Base-by-base conservation (phyloP, 2,888 invertebrate species). In the Tricholauxania praeusta region DNA sequence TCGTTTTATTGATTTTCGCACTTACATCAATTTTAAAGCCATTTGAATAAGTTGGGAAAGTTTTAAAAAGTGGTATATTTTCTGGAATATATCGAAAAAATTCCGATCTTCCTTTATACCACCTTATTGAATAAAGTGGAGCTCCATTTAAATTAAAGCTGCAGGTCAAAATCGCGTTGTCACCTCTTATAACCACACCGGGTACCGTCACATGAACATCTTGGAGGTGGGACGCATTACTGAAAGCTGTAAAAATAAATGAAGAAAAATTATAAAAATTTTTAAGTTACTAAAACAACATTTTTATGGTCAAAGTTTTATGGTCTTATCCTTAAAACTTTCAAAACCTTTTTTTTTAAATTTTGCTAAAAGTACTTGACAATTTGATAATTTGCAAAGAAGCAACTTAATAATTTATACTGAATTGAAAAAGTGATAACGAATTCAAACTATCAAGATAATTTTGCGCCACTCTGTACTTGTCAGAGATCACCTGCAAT, bases 61-160 rank as follows among this genome's bases (percentile, higher is more conserved):
- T 90, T 84, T 93, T 93, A 53, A 90, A 92, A n/a, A 90, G 89
- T 1, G 93, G 93, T 14, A 86, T 87, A 79, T 94, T 93, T 80
- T 90, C 90, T 0, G 95, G 95, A 2, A 93, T 92, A 83, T 91
- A 95, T 80, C 95, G 90, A 88, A 94, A 96, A 89, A 96, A 95
- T 88, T 96, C 95, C 80, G 92, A 90, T 81, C 88, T 90, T 12
- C 95, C 95, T 75, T 94, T 89, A 87, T 95, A 95, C 95, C 95
- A 96, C 89, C 95, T 95, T 73, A 95, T 93, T n/a, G 94, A 91
- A 88, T 95, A 95, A 66, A 96, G 89, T 12, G 91, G 92, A 55
- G 91, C 92, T 12, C 91, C 92, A 85, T 94, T 93, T 89, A 94
- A 91, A 84, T 95, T 93, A 83, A 95, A 92, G 79, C 91, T 89